Evolutionary conservation across 2,113 vertebrate species (phyloP).

Genomic region (Synodontis membranacea): DNA sequence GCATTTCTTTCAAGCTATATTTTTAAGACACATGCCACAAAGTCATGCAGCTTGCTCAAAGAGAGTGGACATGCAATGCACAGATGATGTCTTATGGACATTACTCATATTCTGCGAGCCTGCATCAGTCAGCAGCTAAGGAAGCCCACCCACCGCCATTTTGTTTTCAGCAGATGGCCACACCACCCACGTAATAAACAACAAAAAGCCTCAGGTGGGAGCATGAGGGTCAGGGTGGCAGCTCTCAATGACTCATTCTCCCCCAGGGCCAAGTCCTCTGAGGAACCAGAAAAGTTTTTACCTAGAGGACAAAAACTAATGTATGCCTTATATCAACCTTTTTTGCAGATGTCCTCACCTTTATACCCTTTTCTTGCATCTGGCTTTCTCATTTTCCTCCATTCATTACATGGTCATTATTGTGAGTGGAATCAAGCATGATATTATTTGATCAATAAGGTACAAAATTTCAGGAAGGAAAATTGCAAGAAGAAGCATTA

Average conservation of each 20-base stretch:
- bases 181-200: constrained; percentile 53
- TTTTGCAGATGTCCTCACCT: background rate
- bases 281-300: constrained; percentile 35
- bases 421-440: constrained; percentile 33
- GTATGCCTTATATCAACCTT: background rate
- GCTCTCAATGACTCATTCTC: constrained; percentile 31
- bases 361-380: background rate
- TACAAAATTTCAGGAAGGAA: constrained; percentile 34
- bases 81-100: constrained; percentile 37
- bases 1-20: background rate
- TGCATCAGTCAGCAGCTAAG: constrained; percentile 46
- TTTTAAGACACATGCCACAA: background rate
- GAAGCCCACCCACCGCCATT: constrained; percentile 30
- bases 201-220: constrained; percentile 36
- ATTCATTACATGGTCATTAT: constrained; percentile 27
- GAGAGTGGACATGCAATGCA: background rate
- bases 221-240: constrained; percentile 35
- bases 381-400: background rate
- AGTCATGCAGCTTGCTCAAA: background rate
- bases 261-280: constrained; percentile 12
- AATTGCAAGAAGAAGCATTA: background rate
- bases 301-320: background rate
- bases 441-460: constrained; percentile 41
- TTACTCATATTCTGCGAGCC: constrained; percentile 44
- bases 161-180: constrained; percentile 52